Percentiles rank a stretch among this genome's conserved stretches.
Conservation (phyloP, 2,113 vertebrate genomes). For the Ammodytes marinus region DNA sequence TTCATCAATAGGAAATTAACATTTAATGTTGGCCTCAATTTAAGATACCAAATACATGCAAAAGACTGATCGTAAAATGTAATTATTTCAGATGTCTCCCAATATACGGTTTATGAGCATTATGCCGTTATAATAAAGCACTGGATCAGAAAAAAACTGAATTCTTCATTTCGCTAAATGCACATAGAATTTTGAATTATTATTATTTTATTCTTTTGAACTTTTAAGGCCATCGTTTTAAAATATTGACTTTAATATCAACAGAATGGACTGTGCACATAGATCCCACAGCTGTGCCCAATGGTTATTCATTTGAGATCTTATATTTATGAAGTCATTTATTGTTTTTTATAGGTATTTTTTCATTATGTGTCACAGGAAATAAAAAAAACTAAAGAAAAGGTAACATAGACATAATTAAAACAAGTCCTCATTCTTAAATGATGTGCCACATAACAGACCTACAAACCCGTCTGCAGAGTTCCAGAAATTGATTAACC, state of each 20-base stretch:
- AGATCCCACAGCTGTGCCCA: neutral
- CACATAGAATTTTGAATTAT: neutral
- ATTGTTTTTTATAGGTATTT: neutral
- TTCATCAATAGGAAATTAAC: neutral
- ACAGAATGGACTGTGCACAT: neutral
- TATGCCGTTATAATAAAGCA: neutral
- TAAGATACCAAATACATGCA: neutral
- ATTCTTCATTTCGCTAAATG: neutral
- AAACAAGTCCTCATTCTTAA: neutral
- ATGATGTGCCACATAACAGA: conserved; percentile 12
- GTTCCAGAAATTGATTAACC: conserved; percentile 50
- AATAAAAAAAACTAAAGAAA: neutral
- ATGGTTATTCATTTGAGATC: neutral
- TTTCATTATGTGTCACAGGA: neutral
- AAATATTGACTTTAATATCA: neutral
- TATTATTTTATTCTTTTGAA: neutral
- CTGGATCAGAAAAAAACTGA: neutral
- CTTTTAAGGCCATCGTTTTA: neutral
- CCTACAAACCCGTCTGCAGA: conserved; percentile 18
- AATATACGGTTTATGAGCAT: neutral
- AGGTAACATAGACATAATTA: neutral
- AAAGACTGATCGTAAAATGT: neutral
- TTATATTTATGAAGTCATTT: neutral
- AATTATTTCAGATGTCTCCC: neutral
- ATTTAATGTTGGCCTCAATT: neutral